These are phyloP conservation scores for Himalopsyche japonica DNA, from an alignment of 2,888 invertebrate species.

Conservation along the genomic window DNA sequence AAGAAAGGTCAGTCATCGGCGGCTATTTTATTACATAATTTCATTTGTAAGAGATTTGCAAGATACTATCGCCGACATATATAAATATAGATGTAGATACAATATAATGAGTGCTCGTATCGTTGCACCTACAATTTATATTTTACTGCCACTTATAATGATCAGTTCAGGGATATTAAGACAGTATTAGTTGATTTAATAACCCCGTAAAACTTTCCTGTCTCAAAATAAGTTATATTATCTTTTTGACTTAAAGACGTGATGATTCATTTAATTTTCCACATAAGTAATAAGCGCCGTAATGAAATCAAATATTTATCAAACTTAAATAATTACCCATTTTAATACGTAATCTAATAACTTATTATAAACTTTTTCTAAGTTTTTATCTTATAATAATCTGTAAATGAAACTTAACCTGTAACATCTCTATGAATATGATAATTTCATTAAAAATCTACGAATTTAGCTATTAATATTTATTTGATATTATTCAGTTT, in stretches of 20 bases:
- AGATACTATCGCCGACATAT: not conserved
- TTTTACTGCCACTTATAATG: not conserved
- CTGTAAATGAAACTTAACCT: not conserved
- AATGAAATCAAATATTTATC: not conserved
- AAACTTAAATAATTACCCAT: too few relatives aligned
- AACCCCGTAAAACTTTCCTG: not conserved
- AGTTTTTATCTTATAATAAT: not conserved
- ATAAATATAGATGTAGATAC: not conserved
- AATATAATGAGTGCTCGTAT: not conserved
- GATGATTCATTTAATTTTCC: not conserved
- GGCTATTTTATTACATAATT: conserved; percentile 8
- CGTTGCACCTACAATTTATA: not conserved
- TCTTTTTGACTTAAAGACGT: too few relatives aligned
- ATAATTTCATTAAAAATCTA: too few relatives aligned
- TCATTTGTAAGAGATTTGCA: not conserved
- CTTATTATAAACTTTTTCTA: too few relatives aligned
- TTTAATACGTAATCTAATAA: too few relatives aligned
- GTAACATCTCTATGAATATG: not conserved
- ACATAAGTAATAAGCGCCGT: not conserved
- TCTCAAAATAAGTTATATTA: not conserved
- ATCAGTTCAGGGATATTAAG: not conserved
- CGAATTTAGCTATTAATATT: too few relatives aligned
- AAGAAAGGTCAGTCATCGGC: conserved; percentile 55
- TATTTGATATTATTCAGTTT: too few relatives aligned
- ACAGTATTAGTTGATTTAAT: not conserved